phyloP scores from a whole-genome alignment of 2,888 invertebrate species.

The Pachymerium ferrugineum region DNA sequence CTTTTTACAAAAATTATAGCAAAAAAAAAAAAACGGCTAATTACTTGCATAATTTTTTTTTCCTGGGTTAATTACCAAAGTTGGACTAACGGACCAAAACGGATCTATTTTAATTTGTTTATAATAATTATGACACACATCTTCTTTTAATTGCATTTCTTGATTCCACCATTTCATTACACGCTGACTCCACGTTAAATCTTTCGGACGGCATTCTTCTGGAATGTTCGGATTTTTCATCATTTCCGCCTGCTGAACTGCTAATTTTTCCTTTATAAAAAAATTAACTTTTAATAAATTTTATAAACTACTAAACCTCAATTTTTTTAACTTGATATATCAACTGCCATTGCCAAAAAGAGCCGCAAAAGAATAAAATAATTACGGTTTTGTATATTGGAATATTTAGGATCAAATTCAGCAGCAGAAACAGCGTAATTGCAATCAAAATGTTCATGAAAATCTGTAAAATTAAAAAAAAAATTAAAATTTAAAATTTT shows the following conservation, averaged over 20 bases:
- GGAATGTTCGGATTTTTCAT: not conserved
- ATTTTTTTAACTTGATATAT: not conserved
- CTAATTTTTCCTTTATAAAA: not conserved
- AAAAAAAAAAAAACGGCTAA: too few species aligned
- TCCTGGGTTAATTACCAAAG: not conserved
- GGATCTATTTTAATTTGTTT: not conserved
- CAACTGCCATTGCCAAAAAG: not conserved
- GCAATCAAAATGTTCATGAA: not conserved
- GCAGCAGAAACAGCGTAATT: not conserved
- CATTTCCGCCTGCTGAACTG: not conserved
- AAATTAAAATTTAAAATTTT: not conserved
- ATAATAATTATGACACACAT: not conserved
- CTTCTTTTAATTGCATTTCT: not conserved
- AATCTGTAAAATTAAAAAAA: not conserved
- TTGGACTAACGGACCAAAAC: not conserved
- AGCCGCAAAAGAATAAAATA: not conserved
- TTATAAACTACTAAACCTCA: not conserved
- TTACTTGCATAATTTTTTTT: too few species aligned
- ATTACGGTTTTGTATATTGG: not conserved
- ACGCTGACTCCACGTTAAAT: not conserved
- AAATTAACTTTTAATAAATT: not conserved
- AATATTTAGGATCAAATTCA: not conserved
- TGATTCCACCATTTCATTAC: not conserved
- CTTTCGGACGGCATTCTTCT: not conserved
- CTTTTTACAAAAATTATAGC: too few species aligned